These are phyloP conservation scores for Cryptotermes secundus DNA, from an alignment of 1,140 invertebrate species.

Conservation along the genomic window DNA sequence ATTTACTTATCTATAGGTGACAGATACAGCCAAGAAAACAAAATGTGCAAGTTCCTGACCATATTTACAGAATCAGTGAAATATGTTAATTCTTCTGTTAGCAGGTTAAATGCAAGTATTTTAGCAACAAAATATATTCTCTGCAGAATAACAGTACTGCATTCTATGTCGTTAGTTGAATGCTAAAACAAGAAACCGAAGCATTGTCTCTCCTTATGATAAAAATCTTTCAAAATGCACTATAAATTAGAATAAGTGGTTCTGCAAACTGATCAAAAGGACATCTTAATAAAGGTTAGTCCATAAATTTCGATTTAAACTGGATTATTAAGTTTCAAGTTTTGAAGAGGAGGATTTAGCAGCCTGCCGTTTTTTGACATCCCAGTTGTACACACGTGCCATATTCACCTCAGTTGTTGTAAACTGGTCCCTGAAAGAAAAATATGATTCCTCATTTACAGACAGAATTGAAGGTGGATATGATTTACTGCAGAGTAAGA, in stretches of 20 bases:
- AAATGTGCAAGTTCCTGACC: background rate
- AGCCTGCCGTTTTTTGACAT: slow-evolving; percentile 83
- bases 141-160: background rate
- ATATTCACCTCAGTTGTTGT: slow-evolving; percentile 99
- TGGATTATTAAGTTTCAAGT: background rate
- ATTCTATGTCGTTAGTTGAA: background rate
- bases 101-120: background rate
- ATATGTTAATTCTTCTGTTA: background rate
- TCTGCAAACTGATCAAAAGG: background rate
- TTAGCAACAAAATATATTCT: background rate
- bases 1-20: background rate
- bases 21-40: background rate
- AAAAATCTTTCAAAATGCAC: background rate
- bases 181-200: background rate
- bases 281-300: background rate
- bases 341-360: slow-evolving; percentile 43
- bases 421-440: slow-evolving; percentile 82
- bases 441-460: background rate
- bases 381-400: slow-evolving; percentile 95
- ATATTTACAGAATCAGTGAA: background rate
- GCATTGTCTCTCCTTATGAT: background rate
- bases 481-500: no score
- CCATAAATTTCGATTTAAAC: background rate
- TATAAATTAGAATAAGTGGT: background rate
- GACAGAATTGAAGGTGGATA: background rate